Conservation (phyloP, 2,888 invertebrate species). For the Parnassius glacialis region DNA sequence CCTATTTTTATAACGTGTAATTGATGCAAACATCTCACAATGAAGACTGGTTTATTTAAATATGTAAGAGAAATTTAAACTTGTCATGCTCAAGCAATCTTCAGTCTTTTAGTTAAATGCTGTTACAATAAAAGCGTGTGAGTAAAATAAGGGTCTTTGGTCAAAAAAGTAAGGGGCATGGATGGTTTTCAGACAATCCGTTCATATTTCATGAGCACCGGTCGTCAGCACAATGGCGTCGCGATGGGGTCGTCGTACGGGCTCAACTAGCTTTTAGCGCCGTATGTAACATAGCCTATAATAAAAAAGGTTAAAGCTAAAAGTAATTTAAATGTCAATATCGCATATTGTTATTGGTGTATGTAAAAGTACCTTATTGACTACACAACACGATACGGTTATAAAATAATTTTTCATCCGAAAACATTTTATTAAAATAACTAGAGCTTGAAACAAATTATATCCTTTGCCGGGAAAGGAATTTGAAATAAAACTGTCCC, state of each 20-base stretch:
- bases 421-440: no score
- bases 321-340: no score
- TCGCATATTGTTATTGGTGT: no score
- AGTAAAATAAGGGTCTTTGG: slow-evolving; percentile 30
- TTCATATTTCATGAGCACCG: slow-evolving; percentile 76
- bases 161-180: slow-evolving; percentile 36
- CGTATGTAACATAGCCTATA: slow-evolving; percentile 3
- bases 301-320: no score
- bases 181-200: slow-evolving; percentile 65
- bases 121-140: background rate
- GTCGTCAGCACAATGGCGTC: slow-evolving; percentile 68
- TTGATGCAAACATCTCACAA: slow-evolving; percentile 46
- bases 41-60: slow-evolving; percentile 56
- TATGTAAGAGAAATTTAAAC: slow-evolving; percentile 44
- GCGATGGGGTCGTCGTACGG: slow-evolving; percentile 73
- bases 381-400: no score
- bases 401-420: no score
- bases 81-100: slow-evolving; percentile 34
- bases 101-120: slow-evolving; percentile 22
- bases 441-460: slow-evolving; percentile 10
- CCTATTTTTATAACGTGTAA: slow-evolving; percentile 29
- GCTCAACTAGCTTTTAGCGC: slow-evolving; percentile 49
- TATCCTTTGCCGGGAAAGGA: slow-evolving; percentile 21
- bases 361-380: no score
- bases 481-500: slow-evolving; percentile 39